Evolutionary conservation across 2,113 vertebrate genomes (phyloP), one percentile per base, ranked within the genome.

Genomic region (Ptilonorhynchus violaceus): DNA sequence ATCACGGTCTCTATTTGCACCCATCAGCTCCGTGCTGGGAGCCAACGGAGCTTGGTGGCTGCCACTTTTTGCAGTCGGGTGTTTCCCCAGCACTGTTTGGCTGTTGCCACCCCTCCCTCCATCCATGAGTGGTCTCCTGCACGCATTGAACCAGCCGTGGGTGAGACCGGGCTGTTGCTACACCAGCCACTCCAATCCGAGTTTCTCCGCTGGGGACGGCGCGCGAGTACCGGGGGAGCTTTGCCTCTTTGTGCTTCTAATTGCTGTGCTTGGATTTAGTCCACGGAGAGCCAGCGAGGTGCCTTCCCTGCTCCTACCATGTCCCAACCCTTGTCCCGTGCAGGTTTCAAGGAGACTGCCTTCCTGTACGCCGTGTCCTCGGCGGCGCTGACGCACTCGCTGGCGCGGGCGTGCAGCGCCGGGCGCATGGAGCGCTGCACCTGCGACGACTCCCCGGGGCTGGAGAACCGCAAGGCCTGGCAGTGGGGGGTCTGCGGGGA

Each of bases 381-480:
- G 0, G 99, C 99, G 0, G 99, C 99, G 1, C 97, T 99, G 72
- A 99, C 99, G 6, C 99, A 99, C 75, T 98, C 99, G 0, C 96
- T 99, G 84, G 99, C 99, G 93, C 99, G 99, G 77, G 99, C 99
- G 0, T 99, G 99, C 94, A 99, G 99, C 30, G 99, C 99, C 0
- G 99, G 99, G 22, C 99, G 99, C 33, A 99, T 99, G 99, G 99
- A 99, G 96, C 98, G 99, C 74, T 99, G 99, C 94, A 99, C 99
- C 33, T 99, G 99, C 1, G 99, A 99, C 10, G 99, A 99, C 86
- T 99, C 99, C 30, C 99, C 99, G 0, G 99, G 98, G 35, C 98
- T 99, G 96, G 98, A 99, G 97, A 99, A 99, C 93, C 98, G 99
- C 46, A 99, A 99, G 89, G 99, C 99, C 20, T 99, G 99, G 99